Evolutionary conservation across 2,797 vertebrate genomes (phyloP).

Genomic region (Ibycter americanus): DNA sequence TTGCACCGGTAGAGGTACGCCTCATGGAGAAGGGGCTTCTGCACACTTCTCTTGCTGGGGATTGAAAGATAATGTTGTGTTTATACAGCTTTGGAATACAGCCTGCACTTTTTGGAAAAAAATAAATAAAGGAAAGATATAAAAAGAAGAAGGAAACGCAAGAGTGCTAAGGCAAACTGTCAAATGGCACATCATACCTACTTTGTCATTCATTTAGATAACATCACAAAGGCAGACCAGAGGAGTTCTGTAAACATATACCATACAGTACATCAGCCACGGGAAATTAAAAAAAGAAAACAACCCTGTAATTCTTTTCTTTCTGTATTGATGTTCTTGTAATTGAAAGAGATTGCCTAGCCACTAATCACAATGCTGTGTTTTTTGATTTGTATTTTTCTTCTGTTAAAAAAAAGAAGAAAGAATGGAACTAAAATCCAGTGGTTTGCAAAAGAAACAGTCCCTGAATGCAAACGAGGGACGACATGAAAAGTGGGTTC

Average conservation of each 20-base stretch:
- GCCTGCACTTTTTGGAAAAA: constrained; percentile 51
- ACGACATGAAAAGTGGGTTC: constrained; percentile 45
- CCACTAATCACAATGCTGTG: constrained; percentile 52
- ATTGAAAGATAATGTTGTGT: constrained; percentile 81
- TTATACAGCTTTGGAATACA: constrained; percentile 79
- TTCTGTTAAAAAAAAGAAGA: constrained; percentile 25
- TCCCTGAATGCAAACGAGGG: constrained; percentile 46
- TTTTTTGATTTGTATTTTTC: constrained; percentile 34
- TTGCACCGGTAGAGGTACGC: background rate
- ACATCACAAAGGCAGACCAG: constrained; percentile 79
- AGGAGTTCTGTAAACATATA: constrained; percentile 80
- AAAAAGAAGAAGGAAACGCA: constrained; percentile 57
- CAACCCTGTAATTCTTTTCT: constrained; percentile 81
- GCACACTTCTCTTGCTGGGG: constrained; percentile 45
- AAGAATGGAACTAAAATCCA: constrained; percentile 40
- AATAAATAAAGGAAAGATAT: background rate
- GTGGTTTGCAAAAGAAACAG: constrained; percentile 63
- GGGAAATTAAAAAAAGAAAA: constrained; percentile 72
- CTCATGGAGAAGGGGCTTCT: constrained; percentile 16
- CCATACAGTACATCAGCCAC: constrained; percentile 78
- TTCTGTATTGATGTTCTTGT: constrained; percentile 72
- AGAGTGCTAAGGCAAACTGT: constrained; percentile 77
- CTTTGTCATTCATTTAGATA: constrained; percentile 76
- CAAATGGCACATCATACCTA: constrained; percentile 77
- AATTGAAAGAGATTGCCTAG: constrained; percentile 66